These are phyloP conservation scores for Drosophila neonasuta DNA, from an alignment of 2,888 invertebrate genomes.

Conservation along the genomic window DNA sequence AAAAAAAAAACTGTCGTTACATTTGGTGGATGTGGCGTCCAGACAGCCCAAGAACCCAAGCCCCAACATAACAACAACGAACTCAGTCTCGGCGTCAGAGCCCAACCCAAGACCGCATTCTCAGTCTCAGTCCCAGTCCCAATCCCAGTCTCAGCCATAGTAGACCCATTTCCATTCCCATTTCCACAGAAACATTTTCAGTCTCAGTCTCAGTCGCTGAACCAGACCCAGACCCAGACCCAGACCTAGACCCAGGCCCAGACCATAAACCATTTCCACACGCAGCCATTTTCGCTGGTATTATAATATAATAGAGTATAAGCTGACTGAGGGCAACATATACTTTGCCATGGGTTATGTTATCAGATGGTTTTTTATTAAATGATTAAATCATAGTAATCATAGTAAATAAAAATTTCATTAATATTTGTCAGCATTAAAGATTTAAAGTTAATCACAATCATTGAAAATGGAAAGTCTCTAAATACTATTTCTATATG, in stretches of 20 bases:
- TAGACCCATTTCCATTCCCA: background rate
- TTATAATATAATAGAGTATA: constrained; percentile 55
- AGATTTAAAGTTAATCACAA: too few species aligned
- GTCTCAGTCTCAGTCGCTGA: background rate
- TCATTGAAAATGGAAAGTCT: too few species aligned
- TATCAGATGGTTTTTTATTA: background rate
- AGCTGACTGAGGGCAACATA: background rate
- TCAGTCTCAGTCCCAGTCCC: background rate
- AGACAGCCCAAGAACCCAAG: constrained; percentile 22
- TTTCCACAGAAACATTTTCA: background rate
- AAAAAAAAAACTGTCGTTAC: constrained; percentile 17
- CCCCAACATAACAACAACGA: background rate
- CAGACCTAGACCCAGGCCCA: constrained; percentile 12
- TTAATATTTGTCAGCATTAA: too few species aligned
- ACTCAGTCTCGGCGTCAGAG: constrained; percentile 11
- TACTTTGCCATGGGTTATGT: background rate
- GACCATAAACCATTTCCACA: constrained; percentile 44
- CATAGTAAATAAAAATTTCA: too few species aligned
- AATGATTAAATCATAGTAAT: background rate
- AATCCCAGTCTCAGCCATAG: too few species aligned
- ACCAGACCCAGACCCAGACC: constrained; percentile 10
- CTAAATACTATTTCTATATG: too few species aligned
- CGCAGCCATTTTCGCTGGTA: constrained; percentile 42
- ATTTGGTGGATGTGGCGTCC: constrained; percentile 26
- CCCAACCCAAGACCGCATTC: constrained; percentile 1